Evolutionary conservation across 2,797 vertebrate species (phyloP), one percentile per base, ranked within the genome.

Genomic region (Neostethus bicornis): DNA sequence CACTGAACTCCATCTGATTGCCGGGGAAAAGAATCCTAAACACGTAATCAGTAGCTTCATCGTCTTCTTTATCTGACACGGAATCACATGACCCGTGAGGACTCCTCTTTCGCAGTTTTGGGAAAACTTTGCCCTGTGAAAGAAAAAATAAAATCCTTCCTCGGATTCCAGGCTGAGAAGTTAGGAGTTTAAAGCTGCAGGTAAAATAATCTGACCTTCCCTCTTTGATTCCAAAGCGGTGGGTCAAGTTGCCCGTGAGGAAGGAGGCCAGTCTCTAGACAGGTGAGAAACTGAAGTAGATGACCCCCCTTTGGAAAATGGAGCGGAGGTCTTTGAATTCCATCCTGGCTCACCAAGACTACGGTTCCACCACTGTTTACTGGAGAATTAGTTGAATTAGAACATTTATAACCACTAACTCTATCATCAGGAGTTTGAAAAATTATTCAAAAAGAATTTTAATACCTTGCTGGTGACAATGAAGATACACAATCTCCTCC

Each of bases 291-390:
- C 89, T 98, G 96, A 11, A 99, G 92, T 35, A 99, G 80, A 80
- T 99, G 97, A 0, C 97, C 97, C 2, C 97, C 97, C 83, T 88
- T 94, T 75, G 90, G 97, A 75, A 99, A 99, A 19, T 93, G 93
- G 44, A 99, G 87, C 0, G 97, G 97, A 1, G 97, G 97, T 63
- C 96, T 94, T 89, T 99, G 97, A 82, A 98, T 98, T 53, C 97
- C 97, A 1, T 99, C 97, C 81, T 99, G 97, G 85, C 96, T 99
- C 74, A 99, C 97, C 85, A 99, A 80, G 59, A 99, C 97, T 7
- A 99, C 94, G 0, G 97, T 99, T 0, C 97, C 97, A 0, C 97
- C 97, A 0, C 97, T 98, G 91, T 97, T 96, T 64, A 98, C 97
- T 99, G 58, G 24, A 68, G 9, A 53, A 24, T 55, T 45, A 0